Conservation (phyloP, 2,888 invertebrate genomes). For the Drosophila rellima region DNA sequence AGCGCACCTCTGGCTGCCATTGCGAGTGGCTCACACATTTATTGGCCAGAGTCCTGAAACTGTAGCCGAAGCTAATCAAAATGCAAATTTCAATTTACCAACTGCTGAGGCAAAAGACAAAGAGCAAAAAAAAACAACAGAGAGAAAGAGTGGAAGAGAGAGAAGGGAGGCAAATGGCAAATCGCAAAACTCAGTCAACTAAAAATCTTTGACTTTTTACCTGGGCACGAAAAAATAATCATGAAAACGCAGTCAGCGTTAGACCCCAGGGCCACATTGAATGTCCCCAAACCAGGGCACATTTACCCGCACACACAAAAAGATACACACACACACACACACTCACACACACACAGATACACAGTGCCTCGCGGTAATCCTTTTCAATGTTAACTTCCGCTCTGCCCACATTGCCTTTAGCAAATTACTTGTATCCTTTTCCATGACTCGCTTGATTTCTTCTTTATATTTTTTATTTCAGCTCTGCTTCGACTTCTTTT, state of each 20-base stretch:
- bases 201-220: conserved; percentile 80
- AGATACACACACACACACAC: neutral
- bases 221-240: conserved; percentile 63
- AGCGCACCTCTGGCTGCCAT: conserved; percentile 31
- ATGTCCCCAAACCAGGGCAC: conserved; percentile 49
- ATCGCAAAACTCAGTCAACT: conserved; percentile 53
- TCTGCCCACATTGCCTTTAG: conserved; percentile 71
- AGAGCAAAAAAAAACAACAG: conserved; percentile 22
- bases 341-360: neutral
- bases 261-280: conserved; percentile 62
- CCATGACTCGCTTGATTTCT: conserved; percentile 69
- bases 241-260: conserved; percentile 38
- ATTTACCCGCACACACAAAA: conserved; percentile 5
- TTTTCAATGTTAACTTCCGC: conserved; percentile 81
- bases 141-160: neutral
- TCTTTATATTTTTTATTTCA: conserved; percentile 9
- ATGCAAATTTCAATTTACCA: conserved; percentile 81
- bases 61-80: conserved; percentile 71
- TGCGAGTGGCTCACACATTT: conserved; percentile 19
- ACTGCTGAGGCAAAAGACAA: conserved; percentile 45
- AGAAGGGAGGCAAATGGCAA: conserved; percentile 50
- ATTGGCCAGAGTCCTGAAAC: conserved; percentile 23
- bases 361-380: conserved; percentile 68
- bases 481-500: neutral
- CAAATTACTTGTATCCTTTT: conserved; percentile 82